These are phyloP conservation scores for Drosophila eohydei DNA, from an alignment of 2,888 invertebrate genomes.

Conservation along the genomic window DNA sequence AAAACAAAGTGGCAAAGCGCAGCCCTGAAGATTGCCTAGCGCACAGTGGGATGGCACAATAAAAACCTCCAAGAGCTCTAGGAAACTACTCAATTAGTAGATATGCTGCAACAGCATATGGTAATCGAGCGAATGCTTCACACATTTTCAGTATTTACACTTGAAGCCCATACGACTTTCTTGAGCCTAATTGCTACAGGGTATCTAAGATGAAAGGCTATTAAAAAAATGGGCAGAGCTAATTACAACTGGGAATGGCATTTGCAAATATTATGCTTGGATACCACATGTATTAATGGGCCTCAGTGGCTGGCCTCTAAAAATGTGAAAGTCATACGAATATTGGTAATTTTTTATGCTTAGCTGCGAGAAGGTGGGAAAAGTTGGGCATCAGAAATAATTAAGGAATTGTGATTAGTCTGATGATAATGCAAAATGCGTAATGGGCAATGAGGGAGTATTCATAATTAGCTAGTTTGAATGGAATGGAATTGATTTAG, in stretches of 20 bases:
- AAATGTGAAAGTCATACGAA: conserved; percentile 48
- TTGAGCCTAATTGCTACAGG: background rate
- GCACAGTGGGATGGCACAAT: conserved; percentile 47
- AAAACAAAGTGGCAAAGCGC: conserved; percentile 25
- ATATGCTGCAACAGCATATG: background rate
- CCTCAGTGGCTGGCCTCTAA: conserved; percentile 21
- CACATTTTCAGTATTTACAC: background rate
- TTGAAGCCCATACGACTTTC: background rate
- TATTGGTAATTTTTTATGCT: conserved; percentile 10
- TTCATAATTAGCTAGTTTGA: background rate
- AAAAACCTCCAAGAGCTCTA: background rate
- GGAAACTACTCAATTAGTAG: background rate
- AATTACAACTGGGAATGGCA: conserved; percentile 50
- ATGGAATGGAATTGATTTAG: conserved; percentile 3
- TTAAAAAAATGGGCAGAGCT: conserved; percentile 43
- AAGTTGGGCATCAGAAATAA: conserved; percentile 14
- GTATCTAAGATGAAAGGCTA: conserved; percentile 23
- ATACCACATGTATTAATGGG: conserved; percentile 21
- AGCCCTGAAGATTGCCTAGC: conserved; percentile 34
- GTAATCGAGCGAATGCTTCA: background rate
- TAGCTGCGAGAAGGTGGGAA: background rate
- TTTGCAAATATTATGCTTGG: conserved; percentile 33
- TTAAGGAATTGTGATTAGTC: conserved; percentile 40
- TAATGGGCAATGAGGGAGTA: background rate
- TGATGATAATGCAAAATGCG: conserved; percentile 24